Base-by-base conservation (phyloP, 2,888 invertebrate genomes). In the Drosophila formosana region DNA sequence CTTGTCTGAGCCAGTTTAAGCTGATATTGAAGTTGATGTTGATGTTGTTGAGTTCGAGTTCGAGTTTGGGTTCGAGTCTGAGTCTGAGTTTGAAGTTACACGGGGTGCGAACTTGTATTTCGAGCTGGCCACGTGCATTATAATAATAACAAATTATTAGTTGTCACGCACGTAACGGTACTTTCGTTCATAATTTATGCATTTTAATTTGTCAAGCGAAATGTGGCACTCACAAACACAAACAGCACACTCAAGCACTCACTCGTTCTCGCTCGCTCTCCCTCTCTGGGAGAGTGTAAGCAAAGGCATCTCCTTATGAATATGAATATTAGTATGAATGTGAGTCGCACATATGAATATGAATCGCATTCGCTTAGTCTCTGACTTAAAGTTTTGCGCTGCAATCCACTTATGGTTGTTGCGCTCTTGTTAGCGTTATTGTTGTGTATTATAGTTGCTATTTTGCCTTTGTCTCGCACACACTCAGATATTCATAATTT, bases 131-230 rank as follows among this genome's bases (percentile, higher is more conserved):
- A 75, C 88, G 88, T 86, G 88, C 87, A 89, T 78, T 73, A 82
- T 75, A 80, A 75, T 75, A 88, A 89, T 90, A 90, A 89, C 88
- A 90, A 89, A 89, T 90, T 79, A 90, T 83, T 80, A 72, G 81
- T 82, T 88, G 90, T 79, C 89, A 89, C 90, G 89, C 90, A 88
- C 84, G 89, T 82, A 88, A 88, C 90, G 89, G 72, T 89, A 88
- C 78, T 88, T 89, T 88, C 78, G 78, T 88, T 89, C 90, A 89
- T 89, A 90, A 89, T 89, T 89, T 89, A 88, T 88, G 88, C 88
- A 88, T 85, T 90, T 82, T 79, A 85, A 89, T 89, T 89, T 88
- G 88, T 89, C 82, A 85, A 89, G 71, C 67, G 74, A 66, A 75
- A 74, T 69, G 69, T 75, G 72, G 28, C 52, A 64, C 58, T 45